Evolutionary conservation across 1,140 invertebrate species (phyloP).

Genomic region (Bombus pascuorum): DNA sequence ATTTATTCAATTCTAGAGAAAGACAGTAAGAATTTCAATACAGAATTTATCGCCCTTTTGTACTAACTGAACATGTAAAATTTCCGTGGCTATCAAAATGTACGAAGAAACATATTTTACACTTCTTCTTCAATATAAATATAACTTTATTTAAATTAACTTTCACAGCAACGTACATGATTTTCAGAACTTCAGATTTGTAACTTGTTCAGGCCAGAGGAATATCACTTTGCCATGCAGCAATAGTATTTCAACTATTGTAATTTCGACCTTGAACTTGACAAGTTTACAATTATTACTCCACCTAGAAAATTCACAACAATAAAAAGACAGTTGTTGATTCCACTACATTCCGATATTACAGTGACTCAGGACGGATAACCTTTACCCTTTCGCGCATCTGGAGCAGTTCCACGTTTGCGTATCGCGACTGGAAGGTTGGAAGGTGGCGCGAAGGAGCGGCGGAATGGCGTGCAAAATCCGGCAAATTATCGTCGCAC

Average conservation of each 20-base stretch:
- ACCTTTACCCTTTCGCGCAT: neutral
- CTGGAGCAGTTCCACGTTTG: neutral
- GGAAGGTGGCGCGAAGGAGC: neutral
- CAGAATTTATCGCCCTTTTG: too few species aligned
- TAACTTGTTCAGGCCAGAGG: too few species aligned
- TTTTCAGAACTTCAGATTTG: neutral
- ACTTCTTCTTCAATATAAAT: too few species aligned
- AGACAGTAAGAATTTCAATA: too few species aligned
- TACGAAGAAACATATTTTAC: too few species aligned
- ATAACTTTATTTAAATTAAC: too few species aligned
- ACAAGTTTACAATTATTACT: neutral
- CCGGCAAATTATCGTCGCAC: constrained; percentile 29
- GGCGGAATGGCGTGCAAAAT: constrained; percentile 33
- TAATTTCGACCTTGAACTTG: neutral
- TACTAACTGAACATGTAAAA: too few species aligned
- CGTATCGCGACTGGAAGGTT: neutral
- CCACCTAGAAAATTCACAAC: neutral
- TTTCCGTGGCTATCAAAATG: too few species aligned
- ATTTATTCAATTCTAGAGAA: too few species aligned
- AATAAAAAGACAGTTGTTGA: neutral
- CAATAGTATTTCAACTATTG: too few species aligned
- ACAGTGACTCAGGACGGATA: neutral
- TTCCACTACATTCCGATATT: neutral
- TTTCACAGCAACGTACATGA: too few species aligned
- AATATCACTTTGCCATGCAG: too few species aligned